Conservation (phyloP, 2,888 invertebrate genomes). For the Ctenicera cuprea region DNA sequence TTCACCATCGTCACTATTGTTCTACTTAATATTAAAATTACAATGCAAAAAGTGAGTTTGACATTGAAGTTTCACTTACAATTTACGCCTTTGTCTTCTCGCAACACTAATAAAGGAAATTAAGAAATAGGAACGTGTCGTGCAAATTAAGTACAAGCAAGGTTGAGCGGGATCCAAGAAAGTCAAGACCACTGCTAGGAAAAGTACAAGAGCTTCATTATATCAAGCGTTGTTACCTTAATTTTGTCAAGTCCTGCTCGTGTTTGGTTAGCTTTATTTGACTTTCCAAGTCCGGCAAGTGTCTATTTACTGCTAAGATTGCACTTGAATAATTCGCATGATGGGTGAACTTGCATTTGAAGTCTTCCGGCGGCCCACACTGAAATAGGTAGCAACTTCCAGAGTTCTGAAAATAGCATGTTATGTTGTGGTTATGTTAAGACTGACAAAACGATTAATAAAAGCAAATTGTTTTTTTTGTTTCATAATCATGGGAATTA, state of each 20-base stretch:
- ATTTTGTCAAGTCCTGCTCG: slow-evolving; percentile 82
- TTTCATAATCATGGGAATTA: too few relatives aligned
- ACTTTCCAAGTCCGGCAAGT: slow-evolving; percentile 81
- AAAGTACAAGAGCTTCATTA: slow-evolving; percentile 1
- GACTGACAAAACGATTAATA: too few relatives aligned
- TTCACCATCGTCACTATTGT: too few relatives aligned
- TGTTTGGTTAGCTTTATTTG: slow-evolving; percentile 83
- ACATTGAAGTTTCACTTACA: slow-evolving; percentile 17
- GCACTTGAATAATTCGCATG: slow-evolving; percentile 93
- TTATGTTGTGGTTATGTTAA: background rate
- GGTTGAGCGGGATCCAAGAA: slow-evolving; percentile 16
- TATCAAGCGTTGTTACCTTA: slow-evolving; percentile 75
- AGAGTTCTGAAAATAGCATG: slow-evolving; percentile 77
- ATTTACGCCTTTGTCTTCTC: slow-evolving; percentile 13
- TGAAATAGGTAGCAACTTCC: slow-evolving; percentile 94
- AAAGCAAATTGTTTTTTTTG: too few relatives aligned
- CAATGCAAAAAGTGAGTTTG: background rate
- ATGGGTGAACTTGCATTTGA: slow-evolving; percentile 93
- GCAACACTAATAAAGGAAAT: slow-evolving; percentile 12
- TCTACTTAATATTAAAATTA: background rate
- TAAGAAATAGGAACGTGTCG: slow-evolving; percentile 23
- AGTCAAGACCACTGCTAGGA: slow-evolving; percentile 16
- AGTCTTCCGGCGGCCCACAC: slow-evolving; percentile 92
- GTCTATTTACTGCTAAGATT: slow-evolving; percentile 82
- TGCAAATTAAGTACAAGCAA: slow-evolving; percentile 15